Evolutionary conservation across 1,140 invertebrate species (phyloP).

Genomic region (Caenorhabditis brenneri): DNA sequence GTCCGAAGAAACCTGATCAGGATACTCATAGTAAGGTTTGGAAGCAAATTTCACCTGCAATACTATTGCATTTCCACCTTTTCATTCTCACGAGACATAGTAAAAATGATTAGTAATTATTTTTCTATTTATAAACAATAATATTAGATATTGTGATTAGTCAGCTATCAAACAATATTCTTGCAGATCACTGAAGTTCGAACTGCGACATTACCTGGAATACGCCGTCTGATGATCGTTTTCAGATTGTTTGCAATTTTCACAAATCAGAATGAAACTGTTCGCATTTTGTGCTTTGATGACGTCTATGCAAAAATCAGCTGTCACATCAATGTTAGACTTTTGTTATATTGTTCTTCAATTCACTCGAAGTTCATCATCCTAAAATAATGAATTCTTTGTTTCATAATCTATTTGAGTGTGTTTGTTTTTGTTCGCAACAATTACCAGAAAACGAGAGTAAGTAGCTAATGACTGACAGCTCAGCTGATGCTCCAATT

Average conservation of each 20-base stretch:
- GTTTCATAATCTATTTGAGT: neutral
- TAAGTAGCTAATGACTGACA: neutral
- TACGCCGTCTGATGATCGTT: neutral
- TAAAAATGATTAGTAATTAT: conserved; percentile 10
- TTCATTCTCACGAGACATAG: neutral
- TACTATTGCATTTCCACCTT: neutral
- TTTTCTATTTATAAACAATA: neutral
- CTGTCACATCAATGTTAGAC: too few species aligned
- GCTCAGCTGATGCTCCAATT: neutral
- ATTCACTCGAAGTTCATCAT: neutral
- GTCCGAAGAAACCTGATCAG: neutral
- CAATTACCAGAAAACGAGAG: neutral
- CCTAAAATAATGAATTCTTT: neutral
- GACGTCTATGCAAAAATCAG: too few species aligned
- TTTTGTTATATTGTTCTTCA: neutral
- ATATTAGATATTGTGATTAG: neutral
- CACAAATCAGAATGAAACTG: neutral
- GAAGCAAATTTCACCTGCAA: neutral
- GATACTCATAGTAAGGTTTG: neutral
- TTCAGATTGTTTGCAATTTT: neutral
- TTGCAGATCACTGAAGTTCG: conserved; percentile 25
- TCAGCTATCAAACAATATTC: neutral
- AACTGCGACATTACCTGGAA: conserved; percentile 28
- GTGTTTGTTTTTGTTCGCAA: neutral
- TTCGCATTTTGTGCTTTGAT: conserved; percentile 3